Conservation (phyloP, 2,888 invertebrate genomes). For the Caenorhabditis macrosperma region DNA sequence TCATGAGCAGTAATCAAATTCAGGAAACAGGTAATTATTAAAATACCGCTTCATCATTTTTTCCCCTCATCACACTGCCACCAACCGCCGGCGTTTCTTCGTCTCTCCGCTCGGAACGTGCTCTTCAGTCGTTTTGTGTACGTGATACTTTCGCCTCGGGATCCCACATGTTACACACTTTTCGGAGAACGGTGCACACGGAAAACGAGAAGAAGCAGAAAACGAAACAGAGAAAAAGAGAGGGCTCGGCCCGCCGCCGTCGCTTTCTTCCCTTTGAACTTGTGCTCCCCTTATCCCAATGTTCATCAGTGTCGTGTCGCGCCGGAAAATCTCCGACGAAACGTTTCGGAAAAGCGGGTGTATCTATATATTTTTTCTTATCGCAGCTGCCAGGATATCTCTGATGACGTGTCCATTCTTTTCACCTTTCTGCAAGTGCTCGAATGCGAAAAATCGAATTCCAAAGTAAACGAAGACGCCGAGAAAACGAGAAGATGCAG, state of each 20-base stretch:
- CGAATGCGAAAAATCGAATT: too few species aligned
- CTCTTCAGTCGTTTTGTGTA: conserved; percentile 15
- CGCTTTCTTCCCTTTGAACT: conserved; percentile 27
- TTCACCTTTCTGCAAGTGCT: neutral
- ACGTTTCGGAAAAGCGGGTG: too few species aligned
- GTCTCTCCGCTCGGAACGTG: neutral
- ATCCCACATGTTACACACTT: conserved; percentile 36
- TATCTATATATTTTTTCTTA: conserved; percentile 2
- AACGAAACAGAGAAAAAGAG: conserved; percentile 18
- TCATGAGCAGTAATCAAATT: conserved; percentile 18
- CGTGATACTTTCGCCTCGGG: conserved; percentile 27
- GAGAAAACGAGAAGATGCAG: neutral
- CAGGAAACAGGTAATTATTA: conserved; percentile 41
- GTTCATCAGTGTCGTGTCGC: conserved; percentile 18
- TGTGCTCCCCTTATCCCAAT: conserved; percentile 27
- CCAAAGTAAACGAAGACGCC: too few species aligned
- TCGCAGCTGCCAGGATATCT: neutral
- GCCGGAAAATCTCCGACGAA: neutral
- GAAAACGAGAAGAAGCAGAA: conserved; percentile 4
- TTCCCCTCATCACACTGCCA: neutral
- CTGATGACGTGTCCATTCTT: neutral
- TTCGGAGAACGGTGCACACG: conserved; percentile 41
- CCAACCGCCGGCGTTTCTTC: neutral
- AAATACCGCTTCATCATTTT: neutral
- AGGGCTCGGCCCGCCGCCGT: conserved; percentile 4